phyloP scores from a whole-genome alignment of 2,113 vertebrate genomes.

The Andinoacara biseriatus region DNA sequence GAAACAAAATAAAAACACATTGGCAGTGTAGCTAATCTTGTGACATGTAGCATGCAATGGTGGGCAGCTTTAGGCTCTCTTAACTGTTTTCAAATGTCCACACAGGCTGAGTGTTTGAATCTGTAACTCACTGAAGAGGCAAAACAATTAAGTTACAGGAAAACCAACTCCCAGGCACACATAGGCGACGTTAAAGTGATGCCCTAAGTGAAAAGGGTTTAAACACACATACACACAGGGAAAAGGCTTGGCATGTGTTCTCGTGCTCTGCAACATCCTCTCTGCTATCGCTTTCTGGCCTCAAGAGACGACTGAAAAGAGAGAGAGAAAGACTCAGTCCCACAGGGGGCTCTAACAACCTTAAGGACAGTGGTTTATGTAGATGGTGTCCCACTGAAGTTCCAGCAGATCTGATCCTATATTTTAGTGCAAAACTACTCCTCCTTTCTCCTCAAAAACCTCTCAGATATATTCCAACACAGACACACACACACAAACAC shows the following conservation, averaged over 20 bases:
- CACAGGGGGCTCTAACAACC: slow-evolving; percentile 69
- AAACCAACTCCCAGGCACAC: slow-evolving; percentile 3
- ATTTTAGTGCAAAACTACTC: slow-evolving; percentile 54
- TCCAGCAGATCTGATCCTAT: slow-evolving; percentile 60
- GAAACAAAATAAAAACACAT: slow-evolving; percentile 71
- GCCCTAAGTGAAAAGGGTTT: neutral
- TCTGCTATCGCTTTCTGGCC: slow-evolving; percentile 51
- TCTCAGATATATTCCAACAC: slow-evolving; percentile 31
- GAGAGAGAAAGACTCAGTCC: slow-evolving; percentile 35
- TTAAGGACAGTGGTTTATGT: slow-evolving; percentile 70
- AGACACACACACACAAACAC: neutral
- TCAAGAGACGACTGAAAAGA: slow-evolving; percentile 49
- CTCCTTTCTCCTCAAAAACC: slow-evolving; percentile 52
- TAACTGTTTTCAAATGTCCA: slow-evolving; percentile 25
- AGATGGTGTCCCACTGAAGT: slow-evolving; percentile 59
- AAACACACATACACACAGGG: slow-evolving; percentile 6
- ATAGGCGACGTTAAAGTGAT: neutral
- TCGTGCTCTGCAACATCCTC: slow-evolving; percentile 64
- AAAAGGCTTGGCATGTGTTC: slow-evolving; percentile 45
- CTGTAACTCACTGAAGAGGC: neutral
- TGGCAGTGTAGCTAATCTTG: slow-evolving; percentile 62
- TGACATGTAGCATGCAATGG: slow-evolving; percentile 69
- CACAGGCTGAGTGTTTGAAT: neutral
- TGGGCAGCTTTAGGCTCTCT: slow-evolving; percentile 65
- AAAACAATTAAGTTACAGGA: slow-evolving; percentile 10